Base-by-base conservation (phyloP, 2,888 invertebrate species). In the Mechanitis messenoides region DNA sequence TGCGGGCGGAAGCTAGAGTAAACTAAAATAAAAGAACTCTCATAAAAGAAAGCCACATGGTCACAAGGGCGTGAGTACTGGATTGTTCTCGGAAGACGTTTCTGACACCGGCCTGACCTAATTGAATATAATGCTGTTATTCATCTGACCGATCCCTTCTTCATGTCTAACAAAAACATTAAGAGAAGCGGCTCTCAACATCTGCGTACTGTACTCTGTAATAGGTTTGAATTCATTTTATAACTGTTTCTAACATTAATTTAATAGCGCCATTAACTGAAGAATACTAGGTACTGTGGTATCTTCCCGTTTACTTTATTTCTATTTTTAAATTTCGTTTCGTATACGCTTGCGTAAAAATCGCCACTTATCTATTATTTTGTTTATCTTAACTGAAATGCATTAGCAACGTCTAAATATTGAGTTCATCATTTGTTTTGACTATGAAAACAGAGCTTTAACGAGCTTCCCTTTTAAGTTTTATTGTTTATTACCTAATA, bases 71-170 rank as follows among this genome's bases (percentile, higher is more conserved):
- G 83, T 87, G 85, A 85, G 84, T 75, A 73, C 68, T 60, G 79
- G 86, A 87, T 87, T 88, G 87, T 89, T 88, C 88, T 87, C 80
- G 76, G 82, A 83, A 85, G 77, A 79, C 74, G 74, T 83, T 79
- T 78, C 87, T 79, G 84, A 80, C 81, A 81, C 81, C 76, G 82
- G 74, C 83, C 82, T 90, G 88, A 88, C 89, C 89, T 84, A 88
- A 88, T 90, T 90, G 86, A 85, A 86, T 85, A 88, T 90, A 89
- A 90, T 88, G 80, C 84, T 77, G 77, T 86, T 86, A 85, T 88
- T 83, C 84, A 79, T 20, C 20, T 77, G 74, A 71, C 73, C 71
- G 78, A 79, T 80, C 80, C 81, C 80, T 76, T 75, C 74, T 73
- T 72, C 78, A 77, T 79, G 78, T 76, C 78, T 81, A 79, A 84